Base-by-base conservation (phyloP, 2,797 vertebrate genomes). In the Manis crassicaudata region DNA sequence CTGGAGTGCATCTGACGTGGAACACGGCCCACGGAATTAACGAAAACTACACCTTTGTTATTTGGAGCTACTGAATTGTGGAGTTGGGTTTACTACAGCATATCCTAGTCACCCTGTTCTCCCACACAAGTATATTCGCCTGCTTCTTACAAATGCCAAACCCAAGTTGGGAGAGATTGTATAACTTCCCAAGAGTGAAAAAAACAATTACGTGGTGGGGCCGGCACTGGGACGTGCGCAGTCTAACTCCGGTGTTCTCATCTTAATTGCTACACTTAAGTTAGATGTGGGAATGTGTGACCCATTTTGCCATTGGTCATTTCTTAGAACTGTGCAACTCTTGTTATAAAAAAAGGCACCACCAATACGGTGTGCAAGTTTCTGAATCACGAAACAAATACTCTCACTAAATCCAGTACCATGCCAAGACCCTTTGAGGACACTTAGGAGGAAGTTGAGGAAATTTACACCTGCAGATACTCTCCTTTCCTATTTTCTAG, bases 401-500 rank as follows among this genome's bases (percentile, higher is more conserved):
- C 20, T 58, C 58, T 58, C 40, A 10, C 32, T 58, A 6, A 43
- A 27, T 63, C 29, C 43, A 72, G 25, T 8, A n/a, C 37, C 32
- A 52, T 29, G 63, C 60, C 52, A 21, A 70, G 62, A 23, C n/a
- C 63, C 65, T 68, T 16, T 46, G 60, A 25, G 5, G 32, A 56
- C 0, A 52, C 13, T 11, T 46, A 37, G 50, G n/a, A 77, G 54
- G 11, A 92, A 87, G 70, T 17, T 29, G 40, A 95, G 37, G 86
- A 62, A 93, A 62, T 43, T 32, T 14, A 56, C 4, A 50, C n/a
- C 25, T 56, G 63, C 54, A 54, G 35, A 65, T 25, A 35, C 8
- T 7, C 23, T 23, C 63, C 50, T 9, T 76, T 76, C 25, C 54
- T 32, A n/a, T 95, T 95, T 93, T 94, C 93, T 65, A 79, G 84